These are phyloP conservation scores for Epiblema foenella DNA, from an alignment of 2,888 invertebrate species.

Conservation along the genomic window DNA sequence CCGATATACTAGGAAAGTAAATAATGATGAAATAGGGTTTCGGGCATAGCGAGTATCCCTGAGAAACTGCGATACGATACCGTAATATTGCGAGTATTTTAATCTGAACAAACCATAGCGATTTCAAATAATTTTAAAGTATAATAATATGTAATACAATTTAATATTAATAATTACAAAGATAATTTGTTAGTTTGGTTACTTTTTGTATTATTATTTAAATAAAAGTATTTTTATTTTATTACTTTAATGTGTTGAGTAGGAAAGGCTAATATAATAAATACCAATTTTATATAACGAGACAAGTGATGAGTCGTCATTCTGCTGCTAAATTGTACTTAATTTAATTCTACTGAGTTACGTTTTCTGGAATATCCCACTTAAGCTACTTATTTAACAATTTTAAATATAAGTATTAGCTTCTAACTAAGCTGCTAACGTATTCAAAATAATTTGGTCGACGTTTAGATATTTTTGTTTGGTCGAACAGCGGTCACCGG, in stretches of 20 bases:
- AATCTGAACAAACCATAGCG: slow-evolving; percentile 12
- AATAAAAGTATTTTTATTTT: too few species aligned
- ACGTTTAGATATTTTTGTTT: neutral
- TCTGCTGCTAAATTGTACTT: neutral
- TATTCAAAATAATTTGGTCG: neutral
- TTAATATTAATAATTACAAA: slow-evolving; percentile 1
- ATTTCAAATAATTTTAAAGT: neutral
- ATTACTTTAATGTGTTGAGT: too few species aligned
- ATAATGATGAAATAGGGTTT: slow-evolving; percentile 25
- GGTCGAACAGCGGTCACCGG: slow-evolving; percentile 1
- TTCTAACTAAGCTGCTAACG: neutral
- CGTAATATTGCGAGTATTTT: neutral
- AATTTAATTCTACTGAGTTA: neutral
- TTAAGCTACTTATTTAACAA: neutral
- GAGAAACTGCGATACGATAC: slow-evolving; percentile 21
- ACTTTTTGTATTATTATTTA: neutral
- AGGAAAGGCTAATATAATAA: too few species aligned
- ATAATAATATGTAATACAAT: too few species aligned
- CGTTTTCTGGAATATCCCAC: too few species aligned
- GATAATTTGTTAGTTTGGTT: slow-evolving; percentile 3
- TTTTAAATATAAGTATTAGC: neutral
- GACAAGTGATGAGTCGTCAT: neutral
- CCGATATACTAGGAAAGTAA: slow-evolving; percentile 25
- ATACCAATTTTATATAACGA: neutral
- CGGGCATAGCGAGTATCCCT: slow-evolving; percentile 13